phyloP scores from a whole-genome alignment of 2,113 vertebrate genomes.

The Platysternon megacephalum region DNA sequence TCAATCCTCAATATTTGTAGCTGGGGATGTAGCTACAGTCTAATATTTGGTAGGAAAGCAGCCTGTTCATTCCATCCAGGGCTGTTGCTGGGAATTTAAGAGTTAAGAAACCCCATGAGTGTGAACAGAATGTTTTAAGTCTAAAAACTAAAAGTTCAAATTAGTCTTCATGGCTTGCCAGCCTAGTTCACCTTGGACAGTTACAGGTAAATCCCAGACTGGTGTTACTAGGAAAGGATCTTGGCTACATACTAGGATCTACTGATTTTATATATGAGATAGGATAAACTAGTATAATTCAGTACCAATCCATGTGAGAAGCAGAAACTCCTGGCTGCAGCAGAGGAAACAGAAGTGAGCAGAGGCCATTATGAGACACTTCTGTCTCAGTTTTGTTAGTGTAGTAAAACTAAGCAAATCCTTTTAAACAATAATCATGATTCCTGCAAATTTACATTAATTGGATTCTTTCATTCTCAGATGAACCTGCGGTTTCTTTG shows the following conservation, averaged over 20 bases:
- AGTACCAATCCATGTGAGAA: neutral
- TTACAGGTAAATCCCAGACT: neutral
- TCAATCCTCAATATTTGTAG: neutral
- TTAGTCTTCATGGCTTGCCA: neutral
- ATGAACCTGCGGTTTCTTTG: neutral
- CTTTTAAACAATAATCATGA: neutral
- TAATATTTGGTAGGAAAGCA: neutral
- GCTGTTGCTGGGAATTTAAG: neutral
- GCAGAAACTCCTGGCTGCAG: accelerated
- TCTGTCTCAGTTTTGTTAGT: neutral
- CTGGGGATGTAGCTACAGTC: neutral
- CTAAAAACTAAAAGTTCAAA: neutral
- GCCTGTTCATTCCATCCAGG: neutral
- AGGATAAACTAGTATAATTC: neutral
- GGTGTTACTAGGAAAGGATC: too few species aligned
- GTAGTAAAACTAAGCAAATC: neutral
- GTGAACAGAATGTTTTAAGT: neutral
- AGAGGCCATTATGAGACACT: neutral
- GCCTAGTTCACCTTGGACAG: neutral
- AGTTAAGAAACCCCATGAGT: neutral
- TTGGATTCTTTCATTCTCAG: neutral
- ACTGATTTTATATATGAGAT: neutral
- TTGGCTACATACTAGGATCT: neutral
- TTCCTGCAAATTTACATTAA: conserved; percentile 34
- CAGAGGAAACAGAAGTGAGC: neutral